Evolutionary conservation across 2,113 vertebrate species (phyloP).

Genomic region (Poeciliopsis retropinna): DNA sequence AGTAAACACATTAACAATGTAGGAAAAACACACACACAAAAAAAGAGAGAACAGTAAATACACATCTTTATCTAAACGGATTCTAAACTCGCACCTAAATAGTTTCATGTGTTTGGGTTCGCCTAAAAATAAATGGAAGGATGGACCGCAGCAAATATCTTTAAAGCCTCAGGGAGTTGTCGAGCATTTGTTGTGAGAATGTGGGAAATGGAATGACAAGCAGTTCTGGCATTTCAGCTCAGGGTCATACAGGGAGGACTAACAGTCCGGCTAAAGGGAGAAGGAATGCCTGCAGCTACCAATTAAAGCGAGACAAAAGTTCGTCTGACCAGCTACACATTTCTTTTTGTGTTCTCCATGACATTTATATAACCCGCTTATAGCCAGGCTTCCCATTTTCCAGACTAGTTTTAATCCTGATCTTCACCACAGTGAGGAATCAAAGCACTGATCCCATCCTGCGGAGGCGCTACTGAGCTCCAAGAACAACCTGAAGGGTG

Average conservation of each 20-base stretch:
- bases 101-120: constrained; percentile 29
- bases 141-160: constrained; percentile 25
- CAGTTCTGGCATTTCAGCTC: constrained; percentile 66
- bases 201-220: constrained; percentile 69
- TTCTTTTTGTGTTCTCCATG: constrained; percentile 10
- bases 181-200: constrained; percentile 68
- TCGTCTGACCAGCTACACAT: background rate
- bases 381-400: constrained; percentile 30
- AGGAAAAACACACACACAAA: background rate
- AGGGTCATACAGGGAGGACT: constrained; percentile 49
- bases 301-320: background rate
- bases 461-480: constrained; percentile 6
- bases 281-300: constrained; percentile 14
- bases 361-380: constrained; percentile 11
- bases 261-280: constrained; percentile 29
- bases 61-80: background rate
- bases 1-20: background rate
- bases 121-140: constrained; percentile 54
- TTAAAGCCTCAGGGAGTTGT: constrained; percentile 57
- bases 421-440: constrained; percentile 30
- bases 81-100: background rate
- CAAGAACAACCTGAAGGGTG: constrained; percentile 14
- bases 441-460: constrained; percentile 6
- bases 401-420: constrained; percentile 32
- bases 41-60: too few relatives aligned